Conservation (phyloP, 2,888 invertebrate genomes). For the Ophion slaviceki region DNA sequence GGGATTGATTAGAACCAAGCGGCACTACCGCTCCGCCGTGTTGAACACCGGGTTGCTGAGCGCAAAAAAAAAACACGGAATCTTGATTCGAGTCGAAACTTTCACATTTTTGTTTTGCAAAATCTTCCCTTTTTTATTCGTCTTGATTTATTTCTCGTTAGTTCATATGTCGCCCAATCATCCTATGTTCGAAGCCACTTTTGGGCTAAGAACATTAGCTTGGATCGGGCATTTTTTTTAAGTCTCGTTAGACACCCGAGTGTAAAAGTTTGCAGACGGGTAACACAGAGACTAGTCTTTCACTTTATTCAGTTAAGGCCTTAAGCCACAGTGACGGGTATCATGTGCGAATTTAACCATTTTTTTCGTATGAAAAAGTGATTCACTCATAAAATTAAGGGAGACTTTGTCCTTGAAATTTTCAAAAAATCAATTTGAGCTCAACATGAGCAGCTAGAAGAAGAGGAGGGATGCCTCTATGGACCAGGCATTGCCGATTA, state of each 20-base stretch:
- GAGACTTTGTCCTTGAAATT: too few species aligned
- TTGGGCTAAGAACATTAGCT: constrained; percentile 76
- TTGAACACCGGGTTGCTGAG: constrained; percentile 79
- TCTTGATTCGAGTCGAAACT: constrained; percentile 4
- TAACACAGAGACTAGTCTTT: constrained; percentile 79
- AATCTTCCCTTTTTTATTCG: background rate
- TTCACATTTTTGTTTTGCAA: constrained; percentile 8
- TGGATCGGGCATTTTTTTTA: constrained; percentile 73
- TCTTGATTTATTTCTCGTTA: background rate
- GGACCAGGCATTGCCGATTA: too few species aligned
- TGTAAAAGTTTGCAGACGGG: constrained; percentile 69
- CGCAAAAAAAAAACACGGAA: constrained; percentile 23
- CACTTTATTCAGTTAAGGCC: background rate
- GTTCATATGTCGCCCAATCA: constrained; percentile 72
- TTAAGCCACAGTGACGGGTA: too few species aligned
- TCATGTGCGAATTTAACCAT: too few species aligned
- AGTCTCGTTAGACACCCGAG: constrained; percentile 78
- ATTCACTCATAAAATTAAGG: too few species aligned
- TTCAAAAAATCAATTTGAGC: too few species aligned
- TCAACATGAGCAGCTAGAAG: too few species aligned
- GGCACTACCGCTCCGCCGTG: constrained; percentile 78
- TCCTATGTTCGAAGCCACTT: constrained; percentile 74
- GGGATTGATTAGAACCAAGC: constrained; percentile 81
- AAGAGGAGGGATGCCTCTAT: too few species aligned
- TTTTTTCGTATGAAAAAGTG: too few species aligned